Evolutionary conservation across 2,797 vertebrate genomes (phyloP), one percentile per base, ranked within the genome.

Genomic region (Sebastes steindachneri): DNA sequence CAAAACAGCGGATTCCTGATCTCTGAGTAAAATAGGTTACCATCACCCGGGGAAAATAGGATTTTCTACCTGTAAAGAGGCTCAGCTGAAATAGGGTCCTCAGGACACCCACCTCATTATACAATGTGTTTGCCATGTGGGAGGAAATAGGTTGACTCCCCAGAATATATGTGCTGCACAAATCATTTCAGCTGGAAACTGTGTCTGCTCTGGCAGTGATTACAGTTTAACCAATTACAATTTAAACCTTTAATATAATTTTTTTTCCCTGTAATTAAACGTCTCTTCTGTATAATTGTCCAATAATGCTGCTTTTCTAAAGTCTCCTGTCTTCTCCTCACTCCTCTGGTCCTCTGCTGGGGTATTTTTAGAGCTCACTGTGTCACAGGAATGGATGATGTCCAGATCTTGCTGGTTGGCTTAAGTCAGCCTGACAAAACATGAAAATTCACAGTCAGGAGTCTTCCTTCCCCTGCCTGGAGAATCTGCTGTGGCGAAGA

Each of bases 371-470:
- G 89, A 88, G 59, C 77, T 83, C 83, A 80, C 74, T 73, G 74
- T 93, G 92, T 93, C 82, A 75, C 83, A 88, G 83, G 59, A 83
- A 85, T 93, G 92, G 90, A 93, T 64, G 85, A 75, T 69, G 81
- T 93, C 94, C 95, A 95, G 92, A 80, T 93, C 89, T 86, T 83
- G 80, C 91, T 90, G 93, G 60, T 90, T 86, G 86, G 86, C 89
- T 91, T 88, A 85, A 93, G 80, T 86, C 82, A 77, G 72, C 83
- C 84, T 93, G 93, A 93, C 92, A 90, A 88, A 91, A 92, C 86
- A 89, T 84, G 86, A 91, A 88, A 82, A 84, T 81, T 89, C 87
- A 79, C 93, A 90, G 92, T 94, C 75, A 88, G 92, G 89, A 90
- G 77, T 74, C 89, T 89, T 87, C 88, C 82, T 88, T 89, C 79